Evolutionary conservation across 2,113 vertebrate species (phyloP).

Genomic region (Zapornia atra): DNA sequence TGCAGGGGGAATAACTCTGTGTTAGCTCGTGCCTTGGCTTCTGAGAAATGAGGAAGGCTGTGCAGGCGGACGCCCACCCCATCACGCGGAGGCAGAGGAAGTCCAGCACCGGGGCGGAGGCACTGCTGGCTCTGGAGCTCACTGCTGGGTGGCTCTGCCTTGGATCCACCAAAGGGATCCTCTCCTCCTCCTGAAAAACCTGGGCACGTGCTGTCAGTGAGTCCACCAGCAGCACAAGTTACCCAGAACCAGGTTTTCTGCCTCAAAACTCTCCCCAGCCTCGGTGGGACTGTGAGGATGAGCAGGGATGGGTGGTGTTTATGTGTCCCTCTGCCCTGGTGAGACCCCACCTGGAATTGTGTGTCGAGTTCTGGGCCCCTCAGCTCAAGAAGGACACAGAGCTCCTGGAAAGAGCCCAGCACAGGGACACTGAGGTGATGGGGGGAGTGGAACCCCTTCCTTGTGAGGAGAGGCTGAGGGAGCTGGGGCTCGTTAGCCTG

Average conservation of each 20-base stretch:
- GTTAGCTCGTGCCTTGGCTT: neutral
- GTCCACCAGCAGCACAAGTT: neutral
- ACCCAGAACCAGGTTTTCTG: neutral
- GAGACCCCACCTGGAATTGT: too few species aligned
- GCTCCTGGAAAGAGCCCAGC: too few species aligned
- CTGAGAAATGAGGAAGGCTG: constrained; percentile 51
- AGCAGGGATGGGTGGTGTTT: neutral
- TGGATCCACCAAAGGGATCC: neutral
- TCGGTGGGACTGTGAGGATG: accelerated
- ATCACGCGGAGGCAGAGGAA: constrained; percentile 23
- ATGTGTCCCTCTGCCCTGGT: too few species aligned
- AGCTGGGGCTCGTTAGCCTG: too few species aligned
- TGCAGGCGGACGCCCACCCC: neutral
- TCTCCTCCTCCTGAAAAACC: neutral
- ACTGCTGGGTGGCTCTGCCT: neutral
- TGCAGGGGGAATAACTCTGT: neutral
- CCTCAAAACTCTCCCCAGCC: neutral
- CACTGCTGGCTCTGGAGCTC: accelerated
- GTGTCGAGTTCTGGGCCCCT: too few species aligned
- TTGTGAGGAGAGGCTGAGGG: too few species aligned
- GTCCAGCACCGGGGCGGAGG: accelerated
- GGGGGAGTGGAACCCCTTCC: too few species aligned
- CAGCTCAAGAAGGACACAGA: too few species aligned
- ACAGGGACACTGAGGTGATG: too few species aligned
- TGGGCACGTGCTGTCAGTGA: neutral